phyloP scores from a whole-genome alignment of 2,797 vertebrate species.

The Lophius americanus region DNA sequence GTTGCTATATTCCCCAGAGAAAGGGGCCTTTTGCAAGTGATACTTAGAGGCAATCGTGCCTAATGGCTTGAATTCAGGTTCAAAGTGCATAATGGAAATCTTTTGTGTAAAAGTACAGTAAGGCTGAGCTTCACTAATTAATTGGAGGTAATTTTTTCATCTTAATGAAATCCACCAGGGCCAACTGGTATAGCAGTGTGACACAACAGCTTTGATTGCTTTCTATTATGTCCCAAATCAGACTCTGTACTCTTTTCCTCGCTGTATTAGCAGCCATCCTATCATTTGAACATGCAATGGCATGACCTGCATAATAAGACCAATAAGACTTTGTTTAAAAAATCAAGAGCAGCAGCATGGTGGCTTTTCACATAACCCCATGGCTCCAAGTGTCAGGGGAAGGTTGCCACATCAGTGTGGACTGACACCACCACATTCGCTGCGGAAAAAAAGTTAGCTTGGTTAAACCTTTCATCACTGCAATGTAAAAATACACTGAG shows the following conservation, averaged over 20 bases:
- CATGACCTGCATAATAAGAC: conserved; percentile 81
- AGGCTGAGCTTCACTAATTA: conserved; percentile 36
- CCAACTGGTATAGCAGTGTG: conserved; percentile 20
- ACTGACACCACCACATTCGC: conserved; percentile 83
- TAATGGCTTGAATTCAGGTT: conserved; percentile 45
- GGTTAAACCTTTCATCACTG: conserved; percentile 43
- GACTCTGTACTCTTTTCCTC: conserved; percentile 34
- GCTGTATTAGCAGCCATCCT: conserved; percentile 44
- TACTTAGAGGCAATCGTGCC: conserved; percentile 55
- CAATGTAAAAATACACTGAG: conserved; percentile 32
- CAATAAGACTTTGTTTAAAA: conserved; percentile 85
- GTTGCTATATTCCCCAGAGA: conserved; percentile 42
- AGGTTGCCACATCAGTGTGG: conserved; percentile 85
- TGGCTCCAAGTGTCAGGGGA: conserved; percentile 82
- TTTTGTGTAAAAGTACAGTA: conserved; percentile 16
- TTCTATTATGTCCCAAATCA: conserved; percentile 43
- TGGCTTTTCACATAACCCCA: conserved; percentile 68
- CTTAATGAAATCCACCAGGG: conserved; percentile 30
- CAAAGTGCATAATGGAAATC: conserved; percentile 33
- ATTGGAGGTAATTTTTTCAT: conserved; percentile 41
- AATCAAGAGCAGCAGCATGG: conserved; percentile 84
- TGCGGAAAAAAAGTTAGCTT: conserved; percentile 47
- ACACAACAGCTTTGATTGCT: conserved; percentile 34
- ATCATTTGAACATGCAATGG: conserved; percentile 75
- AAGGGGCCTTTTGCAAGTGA: conserved; percentile 37